These are phyloP conservation scores for Tyrophagus putrescentiae DNA, from an alignment of 1,140 invertebrate genomes.

Conservation along the genomic window DNA sequence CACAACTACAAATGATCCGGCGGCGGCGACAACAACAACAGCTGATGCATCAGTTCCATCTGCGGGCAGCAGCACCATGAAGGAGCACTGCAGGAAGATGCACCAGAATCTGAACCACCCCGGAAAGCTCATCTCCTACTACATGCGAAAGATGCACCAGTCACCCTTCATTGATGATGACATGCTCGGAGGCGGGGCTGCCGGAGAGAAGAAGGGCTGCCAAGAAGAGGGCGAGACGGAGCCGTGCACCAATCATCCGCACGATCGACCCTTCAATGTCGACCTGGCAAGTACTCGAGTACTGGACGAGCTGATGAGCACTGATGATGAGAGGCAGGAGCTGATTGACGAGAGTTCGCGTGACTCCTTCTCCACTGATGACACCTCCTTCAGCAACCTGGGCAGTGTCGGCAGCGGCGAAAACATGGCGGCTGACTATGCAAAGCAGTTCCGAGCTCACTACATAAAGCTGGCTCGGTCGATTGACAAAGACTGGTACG, in stretches of 20 bases:
- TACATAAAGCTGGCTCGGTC: neutral
- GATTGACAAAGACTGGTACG: neutral
- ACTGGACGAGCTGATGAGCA: neutral
- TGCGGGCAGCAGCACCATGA: neutral
- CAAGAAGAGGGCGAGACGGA: neutral
- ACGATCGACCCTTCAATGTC: neutral
- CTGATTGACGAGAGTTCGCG: neutral
- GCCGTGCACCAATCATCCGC: neutral
- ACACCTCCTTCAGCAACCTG: neutral
- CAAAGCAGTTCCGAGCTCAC: neutral
- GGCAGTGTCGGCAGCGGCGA: neutral
- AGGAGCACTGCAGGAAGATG: neutral
- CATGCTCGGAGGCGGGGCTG: too few species aligned
- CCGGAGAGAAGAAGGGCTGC: neutral
- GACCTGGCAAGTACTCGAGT: neutral
- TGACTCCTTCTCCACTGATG: neutral
- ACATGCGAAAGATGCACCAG: too few species aligned
- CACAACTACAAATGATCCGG: too few species aligned
- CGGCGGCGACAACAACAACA: neutral
- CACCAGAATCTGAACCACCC: neutral
- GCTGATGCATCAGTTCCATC: too few species aligned
- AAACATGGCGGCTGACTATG: neutral
- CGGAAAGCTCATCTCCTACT: neutral
- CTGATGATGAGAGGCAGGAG: neutral
- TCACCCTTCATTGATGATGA: too few species aligned